A percentile compares a stretch with the other conserved stretches of the same genome.
These are phyloP conservation scores for Liposcelis brunnea DNA, from an alignment of 2,888 invertebrate genomes.

Conservation along the genomic window DNA sequence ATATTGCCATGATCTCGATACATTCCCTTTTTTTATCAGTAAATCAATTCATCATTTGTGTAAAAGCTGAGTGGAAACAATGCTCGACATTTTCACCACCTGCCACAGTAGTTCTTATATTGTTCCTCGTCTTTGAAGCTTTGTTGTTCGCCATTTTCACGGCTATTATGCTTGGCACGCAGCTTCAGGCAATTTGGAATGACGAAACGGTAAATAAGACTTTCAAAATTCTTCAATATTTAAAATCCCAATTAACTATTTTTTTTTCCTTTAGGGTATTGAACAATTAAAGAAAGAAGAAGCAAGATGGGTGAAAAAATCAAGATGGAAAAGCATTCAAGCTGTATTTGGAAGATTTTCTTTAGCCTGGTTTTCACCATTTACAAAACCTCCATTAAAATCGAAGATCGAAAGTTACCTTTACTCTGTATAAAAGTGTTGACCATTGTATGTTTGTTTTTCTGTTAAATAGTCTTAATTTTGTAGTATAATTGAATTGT, in stretches of 20 bases:
- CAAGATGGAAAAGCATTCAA: conserved; percentile 87
- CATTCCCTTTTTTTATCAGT: conserved; percentile 85
- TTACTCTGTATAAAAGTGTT: conserved; percentile 57
- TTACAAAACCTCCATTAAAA: conserved; percentile 65
- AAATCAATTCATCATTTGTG: conserved; percentile 86
- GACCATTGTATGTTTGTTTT: conserved; percentile 11
- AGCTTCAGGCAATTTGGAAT: conserved; percentile 92
- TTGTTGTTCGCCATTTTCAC: conserved; percentile 95
- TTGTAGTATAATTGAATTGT: conserved; percentile 10
- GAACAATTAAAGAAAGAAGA: conserved; percentile 94
- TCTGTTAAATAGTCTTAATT: conserved; percentile 14
- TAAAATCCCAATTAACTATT: neutral
- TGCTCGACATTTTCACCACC: conserved; percentile 90
- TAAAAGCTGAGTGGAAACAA: conserved; percentile 85
- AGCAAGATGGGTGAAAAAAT: conserved; percentile 80
- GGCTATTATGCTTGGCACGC: conserved; percentile 91
- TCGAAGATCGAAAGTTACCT: conserved; percentile 62
- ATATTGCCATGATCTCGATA: conserved; percentile 90
- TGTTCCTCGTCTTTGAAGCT: conserved; percentile 86
- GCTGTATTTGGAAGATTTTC: conserved; percentile 95
- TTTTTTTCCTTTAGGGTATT: conserved; percentile 58
- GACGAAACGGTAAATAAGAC: conserved; percentile 73
- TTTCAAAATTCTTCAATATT: neutral
- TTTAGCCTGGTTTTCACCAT: conserved; percentile 87
- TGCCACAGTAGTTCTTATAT: conserved; percentile 78